Conservation (phyloP, 2,797 vertebrate species). For the Microhierax caerulescens region DNA sequence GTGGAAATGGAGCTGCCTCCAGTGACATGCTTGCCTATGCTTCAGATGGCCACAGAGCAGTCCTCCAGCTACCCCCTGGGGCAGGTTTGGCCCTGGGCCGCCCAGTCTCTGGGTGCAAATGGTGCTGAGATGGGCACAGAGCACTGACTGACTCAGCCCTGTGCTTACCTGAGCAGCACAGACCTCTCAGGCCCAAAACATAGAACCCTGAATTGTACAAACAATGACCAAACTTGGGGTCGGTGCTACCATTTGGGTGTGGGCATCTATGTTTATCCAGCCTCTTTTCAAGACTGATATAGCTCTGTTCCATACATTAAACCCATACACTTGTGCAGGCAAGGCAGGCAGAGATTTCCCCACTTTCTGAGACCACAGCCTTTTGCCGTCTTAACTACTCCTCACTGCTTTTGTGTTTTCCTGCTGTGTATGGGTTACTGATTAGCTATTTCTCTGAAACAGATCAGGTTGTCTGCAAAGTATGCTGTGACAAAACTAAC, state of each 20-base stretch:
- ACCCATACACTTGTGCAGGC: background rate
- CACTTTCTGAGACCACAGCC: background rate
- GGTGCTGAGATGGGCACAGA: background rate
- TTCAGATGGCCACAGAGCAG: background rate
- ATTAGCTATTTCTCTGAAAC: background rate
- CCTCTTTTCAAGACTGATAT: background rate
- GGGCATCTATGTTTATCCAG: background rate
- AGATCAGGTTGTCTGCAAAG: background rate
- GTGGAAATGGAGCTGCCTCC: background rate
- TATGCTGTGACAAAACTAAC: background rate
- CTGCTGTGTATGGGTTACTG: background rate
- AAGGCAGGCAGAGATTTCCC: background rate
- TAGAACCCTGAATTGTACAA: background rate
- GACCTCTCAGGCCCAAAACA: background rate
- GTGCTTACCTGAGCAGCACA: background rate
- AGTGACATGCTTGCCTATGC: background rate
- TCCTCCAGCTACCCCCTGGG: background rate
- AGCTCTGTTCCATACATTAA: background rate
- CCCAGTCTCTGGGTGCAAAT: background rate
- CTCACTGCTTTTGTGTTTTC: background rate
- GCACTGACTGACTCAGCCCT: background rate
- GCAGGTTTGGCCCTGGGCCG: background rate
- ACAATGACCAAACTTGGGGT: background rate
- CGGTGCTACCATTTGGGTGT: rapidly evolving
- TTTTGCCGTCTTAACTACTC: background rate